Evolutionary conservation across 2,797 vertebrate species (phyloP).

Genomic region (Miichthys miiuy): DNA sequence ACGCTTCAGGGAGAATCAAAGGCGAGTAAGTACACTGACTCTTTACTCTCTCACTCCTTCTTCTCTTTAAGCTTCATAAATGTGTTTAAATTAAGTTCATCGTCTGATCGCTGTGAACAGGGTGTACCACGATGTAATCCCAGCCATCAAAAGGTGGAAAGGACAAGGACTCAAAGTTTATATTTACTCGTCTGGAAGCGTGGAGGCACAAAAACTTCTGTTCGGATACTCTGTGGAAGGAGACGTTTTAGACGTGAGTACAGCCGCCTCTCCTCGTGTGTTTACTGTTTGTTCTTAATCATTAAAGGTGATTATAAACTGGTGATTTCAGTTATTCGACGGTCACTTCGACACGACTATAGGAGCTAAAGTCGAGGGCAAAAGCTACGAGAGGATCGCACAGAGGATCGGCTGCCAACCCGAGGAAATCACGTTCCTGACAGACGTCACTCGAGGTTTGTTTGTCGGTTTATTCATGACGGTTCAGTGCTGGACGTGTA

Average conservation of each 20-base stretch:
- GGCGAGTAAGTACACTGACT: constrained; percentile 91
- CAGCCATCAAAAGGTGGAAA: constrained; percentile 92
- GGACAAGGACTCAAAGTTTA: constrained; percentile 91
- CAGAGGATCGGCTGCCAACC: constrained; percentile 91
- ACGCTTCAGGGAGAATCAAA: constrained; percentile 90
- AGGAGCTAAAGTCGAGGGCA: constrained; percentile 93
- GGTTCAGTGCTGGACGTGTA: too few relatives aligned
- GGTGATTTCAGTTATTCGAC: constrained; percentile 93
- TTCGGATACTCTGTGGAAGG: constrained; percentile 95
- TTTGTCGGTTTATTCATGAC: too few relatives aligned
- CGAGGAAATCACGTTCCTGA: constrained; percentile 94
- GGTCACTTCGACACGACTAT: constrained; percentile 97
- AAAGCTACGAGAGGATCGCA: constrained; percentile 94
- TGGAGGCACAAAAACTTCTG: constrained; percentile 96
- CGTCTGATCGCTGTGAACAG: constrained; percentile 73
- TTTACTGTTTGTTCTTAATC: neutral
- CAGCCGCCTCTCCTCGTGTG: neutral
- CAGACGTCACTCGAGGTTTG: constrained; percentile 90
- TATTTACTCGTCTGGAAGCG: constrained; percentile 96
- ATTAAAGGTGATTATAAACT: neutral
- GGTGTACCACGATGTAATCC: constrained; percentile 93
- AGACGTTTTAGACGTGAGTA: constrained; percentile 91
- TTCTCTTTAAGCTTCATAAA: neutral
- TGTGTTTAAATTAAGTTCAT: neutral
- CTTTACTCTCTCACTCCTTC: constrained; percentile 23